Conservation (phyloP, 2,113 vertebrate genomes). For the Arenaria interpres region DNA sequence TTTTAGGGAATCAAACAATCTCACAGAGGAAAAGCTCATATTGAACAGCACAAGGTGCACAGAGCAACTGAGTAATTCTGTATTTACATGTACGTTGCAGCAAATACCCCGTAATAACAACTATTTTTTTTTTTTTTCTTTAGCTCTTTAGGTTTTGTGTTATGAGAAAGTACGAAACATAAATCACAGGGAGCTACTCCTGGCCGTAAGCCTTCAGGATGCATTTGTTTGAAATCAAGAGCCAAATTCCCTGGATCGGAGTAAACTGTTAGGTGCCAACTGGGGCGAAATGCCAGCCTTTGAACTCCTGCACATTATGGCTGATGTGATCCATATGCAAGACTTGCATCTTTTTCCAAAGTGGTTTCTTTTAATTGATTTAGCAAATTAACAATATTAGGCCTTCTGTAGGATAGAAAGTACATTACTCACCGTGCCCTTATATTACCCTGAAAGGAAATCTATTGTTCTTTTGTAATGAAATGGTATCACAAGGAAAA, state of each 20-base stretch:
- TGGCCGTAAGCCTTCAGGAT: conserved; percentile 79
- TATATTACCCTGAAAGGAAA: conserved; percentile 72
- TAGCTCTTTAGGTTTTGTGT: conserved; percentile 72
- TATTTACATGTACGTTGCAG: conserved; percentile 43
- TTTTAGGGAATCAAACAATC: not conserved
- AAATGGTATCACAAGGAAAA: conserved; percentile 50
- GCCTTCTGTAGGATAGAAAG: conserved; percentile 71
- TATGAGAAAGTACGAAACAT: conserved; percentile 78
- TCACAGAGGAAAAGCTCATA: not conserved
- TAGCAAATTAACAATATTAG: conserved; percentile 78
- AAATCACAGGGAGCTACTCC: conserved; percentile 76
- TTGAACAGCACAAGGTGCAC: conserved; percentile 27
- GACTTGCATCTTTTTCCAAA: conserved; percentile 60
- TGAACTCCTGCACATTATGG: conserved; percentile 64
- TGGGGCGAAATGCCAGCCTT: conserved; percentile 75
- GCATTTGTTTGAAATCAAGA: conserved; percentile 82
- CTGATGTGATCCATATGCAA: conserved; percentile 70
- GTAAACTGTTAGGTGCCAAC: conserved; percentile 72
- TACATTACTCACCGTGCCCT: conserved; percentile 65
- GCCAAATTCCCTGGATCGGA: conserved; percentile 78
- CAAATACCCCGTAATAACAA: conserved; percentile 68
- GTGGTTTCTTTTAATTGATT: conserved; percentile 78
- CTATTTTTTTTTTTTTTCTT: conserved; percentile 23
- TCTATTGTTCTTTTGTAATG: conserved; percentile 76
- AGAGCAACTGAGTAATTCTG: conserved; percentile 1